Percentiles rank a stretch among this genome's conserved stretches.
Conservation (phyloP, 2,797 vertebrate species). For the Enteromius trimaculatus region DNA sequence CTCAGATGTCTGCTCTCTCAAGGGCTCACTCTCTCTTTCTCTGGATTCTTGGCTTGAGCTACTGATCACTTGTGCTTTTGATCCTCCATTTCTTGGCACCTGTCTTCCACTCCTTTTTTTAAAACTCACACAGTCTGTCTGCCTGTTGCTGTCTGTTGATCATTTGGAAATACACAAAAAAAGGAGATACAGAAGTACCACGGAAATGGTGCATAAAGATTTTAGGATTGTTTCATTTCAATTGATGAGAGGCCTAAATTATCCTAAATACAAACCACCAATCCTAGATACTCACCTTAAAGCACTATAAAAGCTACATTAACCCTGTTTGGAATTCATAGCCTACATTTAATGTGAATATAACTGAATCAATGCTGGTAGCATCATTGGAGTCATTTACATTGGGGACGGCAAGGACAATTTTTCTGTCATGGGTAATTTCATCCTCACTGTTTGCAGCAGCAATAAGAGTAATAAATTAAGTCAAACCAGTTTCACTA, state of each 20-base stretch:
- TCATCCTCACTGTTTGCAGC: neutral
- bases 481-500: neutral
- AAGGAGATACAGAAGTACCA: neutral
- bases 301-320: neutral
- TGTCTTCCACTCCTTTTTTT: slow-evolving; percentile 35
- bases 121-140: slow-evolving; percentile 15
- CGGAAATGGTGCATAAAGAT: neutral
- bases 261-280: neutral
- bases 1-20: slow-evolving; percentile 21
- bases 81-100: slow-evolving; percentile 40
- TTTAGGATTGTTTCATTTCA: neutral
- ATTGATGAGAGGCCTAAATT: neutral
- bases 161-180: slow-evolving; percentile 21
- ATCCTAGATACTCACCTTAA: neutral
- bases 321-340: neutral
- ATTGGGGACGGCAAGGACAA: neutral
- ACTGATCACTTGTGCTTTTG: slow-evolving; percentile 46
- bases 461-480: neutral
- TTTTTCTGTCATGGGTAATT: neutral
- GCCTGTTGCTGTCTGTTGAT: slow-evolving; percentile 13
- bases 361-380: neutral
- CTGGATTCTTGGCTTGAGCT: slow-evolving; percentile 30
- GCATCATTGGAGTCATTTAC: neutral
- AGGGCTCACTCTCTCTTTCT: slow-evolving; percentile 17
- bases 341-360: neutral